These are phyloP conservation scores for Cynopterus brachyotis DNA, from an alignment of 2,113 vertebrate genomes.

Conservation along the genomic window DNA sequence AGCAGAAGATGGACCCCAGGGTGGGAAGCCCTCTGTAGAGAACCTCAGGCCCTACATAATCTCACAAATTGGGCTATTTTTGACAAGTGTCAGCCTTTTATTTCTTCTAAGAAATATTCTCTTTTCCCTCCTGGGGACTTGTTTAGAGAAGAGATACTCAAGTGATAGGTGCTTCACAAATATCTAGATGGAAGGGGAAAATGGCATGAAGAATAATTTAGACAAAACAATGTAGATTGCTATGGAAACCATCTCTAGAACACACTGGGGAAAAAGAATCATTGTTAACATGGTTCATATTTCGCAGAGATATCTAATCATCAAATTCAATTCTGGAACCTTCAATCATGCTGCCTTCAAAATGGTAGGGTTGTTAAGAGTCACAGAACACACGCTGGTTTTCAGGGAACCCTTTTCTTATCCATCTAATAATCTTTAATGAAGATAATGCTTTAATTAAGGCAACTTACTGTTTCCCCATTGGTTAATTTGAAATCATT, in stretches of 20 bases:
- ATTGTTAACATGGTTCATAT: slow-evolving; percentile 43
- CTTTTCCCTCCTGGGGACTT: slow-evolving; percentile 59
- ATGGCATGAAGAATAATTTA: slow-evolving; percentile 41
- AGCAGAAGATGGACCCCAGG: background rate
- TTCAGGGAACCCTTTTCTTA: background rate
- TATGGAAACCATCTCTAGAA: slow-evolving; percentile 71
- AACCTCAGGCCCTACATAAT: background rate
- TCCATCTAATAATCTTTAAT: slow-evolving; percentile 38
- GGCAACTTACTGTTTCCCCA: background rate
- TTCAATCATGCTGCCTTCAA: background rate
- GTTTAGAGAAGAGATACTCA: slow-evolving; percentile 66
- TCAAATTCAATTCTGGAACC: background rate
- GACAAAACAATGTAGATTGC: slow-evolving; percentile 65
- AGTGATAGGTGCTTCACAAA: slow-evolving; percentile 61
- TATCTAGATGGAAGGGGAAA: slow-evolving; percentile 43
- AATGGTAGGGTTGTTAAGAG: background rate
- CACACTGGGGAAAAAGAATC: slow-evolving; percentile 22
- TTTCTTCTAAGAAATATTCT: slow-evolving; percentile 54
- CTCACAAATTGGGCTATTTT: slow-evolving; percentile 17
- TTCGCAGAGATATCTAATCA: slow-evolving; percentile 49
- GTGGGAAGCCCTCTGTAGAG: background rate
- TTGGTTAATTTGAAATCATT: slow-evolving; percentile 67
- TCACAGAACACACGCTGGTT: background rate
- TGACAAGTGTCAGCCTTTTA: slow-evolving; percentile 58
- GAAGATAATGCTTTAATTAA: slow-evolving; percentile 64